phyloP scores from a whole-genome alignment of 2,888 invertebrate species.

The Sussaba pulchella region DNA sequence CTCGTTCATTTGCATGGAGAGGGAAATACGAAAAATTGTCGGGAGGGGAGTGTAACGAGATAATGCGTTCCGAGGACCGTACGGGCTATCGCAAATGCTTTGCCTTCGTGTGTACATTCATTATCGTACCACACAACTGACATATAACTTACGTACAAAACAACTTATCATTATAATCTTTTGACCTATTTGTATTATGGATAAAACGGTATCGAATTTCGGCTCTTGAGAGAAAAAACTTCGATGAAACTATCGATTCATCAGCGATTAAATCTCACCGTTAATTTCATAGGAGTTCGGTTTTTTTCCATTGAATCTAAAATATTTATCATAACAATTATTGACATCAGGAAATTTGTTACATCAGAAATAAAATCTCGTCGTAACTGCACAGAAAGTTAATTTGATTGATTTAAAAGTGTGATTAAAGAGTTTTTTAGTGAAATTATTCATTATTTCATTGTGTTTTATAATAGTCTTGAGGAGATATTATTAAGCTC shows the following conservation, averaged over 20 bases:
- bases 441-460: neutral
- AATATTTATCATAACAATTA: too few species aligned
- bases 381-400: neutral
- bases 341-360: too few species aligned
- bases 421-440: neutral
- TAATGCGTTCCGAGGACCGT: constrained; percentile 38
- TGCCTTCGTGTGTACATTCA: constrained; percentile 1
- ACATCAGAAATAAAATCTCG: too few species aligned
- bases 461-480: neutral
- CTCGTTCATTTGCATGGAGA: constrained; percentile 35
- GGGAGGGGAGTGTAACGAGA: constrained; percentile 52
- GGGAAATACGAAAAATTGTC: constrained; percentile 21
- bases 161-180: too few species aligned
- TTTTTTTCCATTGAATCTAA: too few species aligned
- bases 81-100: constrained; percentile 25
- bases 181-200: too few species aligned
- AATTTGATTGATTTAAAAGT: neutral
- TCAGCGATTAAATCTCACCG: too few species aligned
- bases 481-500: neutral
- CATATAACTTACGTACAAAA: too few species aligned
- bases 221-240: too few species aligned
- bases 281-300: too few species aligned
- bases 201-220: too few species aligned
- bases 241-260: too few species aligned
- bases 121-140: neutral